These are phyloP conservation scores for Panorpa germanica DNA, from an alignment of 2,888 invertebrate species.

Conservation along the genomic window DNA sequence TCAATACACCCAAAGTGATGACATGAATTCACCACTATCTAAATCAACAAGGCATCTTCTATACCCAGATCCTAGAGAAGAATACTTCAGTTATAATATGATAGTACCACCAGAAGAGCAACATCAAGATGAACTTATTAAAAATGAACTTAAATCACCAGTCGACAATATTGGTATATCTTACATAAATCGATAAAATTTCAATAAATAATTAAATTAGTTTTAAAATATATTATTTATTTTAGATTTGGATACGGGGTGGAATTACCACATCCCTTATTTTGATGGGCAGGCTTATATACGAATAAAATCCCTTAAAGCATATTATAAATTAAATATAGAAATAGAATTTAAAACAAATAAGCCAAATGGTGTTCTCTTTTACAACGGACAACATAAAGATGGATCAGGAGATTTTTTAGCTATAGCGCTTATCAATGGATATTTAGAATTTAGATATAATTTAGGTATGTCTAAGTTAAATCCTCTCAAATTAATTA, in stretches of 20 bases:
- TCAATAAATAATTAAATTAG: too few species aligned
- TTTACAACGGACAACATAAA: constrained; percentile 70
- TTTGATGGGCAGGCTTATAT: constrained; percentile 69
- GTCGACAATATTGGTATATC: too few species aligned
- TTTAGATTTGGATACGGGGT: too few species aligned
- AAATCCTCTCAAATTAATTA: too few species aligned
- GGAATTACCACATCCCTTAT: constrained; percentile 57
- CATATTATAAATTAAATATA: constrained; percentile 67
- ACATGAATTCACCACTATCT: constrained; percentile 46
- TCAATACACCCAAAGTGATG: constrained; percentile 64
- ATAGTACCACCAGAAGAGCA: too few species aligned
- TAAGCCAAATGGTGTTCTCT: constrained; percentile 61
- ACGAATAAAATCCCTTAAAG: constrained; percentile 56
- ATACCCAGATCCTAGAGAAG: constrained; percentile 47
- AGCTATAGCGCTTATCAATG: constrained; percentile 63
- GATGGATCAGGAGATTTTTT: constrained; percentile 78
- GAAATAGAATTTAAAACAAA: constrained; percentile 75
- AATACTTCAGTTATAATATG: too few species aligned
- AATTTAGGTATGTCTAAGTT: constrained; percentile 34
- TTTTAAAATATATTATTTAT: too few species aligned
- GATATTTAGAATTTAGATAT: constrained; percentile 62
- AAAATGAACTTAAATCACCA: too few species aligned
- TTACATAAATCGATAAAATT: too few species aligned
- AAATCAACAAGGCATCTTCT: constrained; percentile 65
- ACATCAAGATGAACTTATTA: too few species aligned